phyloP scores from a whole-genome alignment of 2,113 vertebrate species.

The Spea bombifrons region DNA sequence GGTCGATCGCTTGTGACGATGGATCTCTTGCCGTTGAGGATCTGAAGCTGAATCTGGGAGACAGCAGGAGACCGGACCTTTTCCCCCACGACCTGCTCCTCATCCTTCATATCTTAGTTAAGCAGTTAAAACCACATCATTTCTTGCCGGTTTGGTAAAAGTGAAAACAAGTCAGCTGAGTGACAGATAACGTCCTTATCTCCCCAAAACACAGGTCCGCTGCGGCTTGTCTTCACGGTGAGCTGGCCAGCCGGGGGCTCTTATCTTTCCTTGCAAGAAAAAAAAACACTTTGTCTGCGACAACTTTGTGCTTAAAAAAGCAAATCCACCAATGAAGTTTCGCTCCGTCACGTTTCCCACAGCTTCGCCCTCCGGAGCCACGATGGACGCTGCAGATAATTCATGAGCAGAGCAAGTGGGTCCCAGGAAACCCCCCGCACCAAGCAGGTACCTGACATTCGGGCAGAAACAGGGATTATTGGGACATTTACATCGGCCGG shows the following conservation, averaged over 20 bases:
- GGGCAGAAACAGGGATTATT: no score
- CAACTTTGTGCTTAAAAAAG: background rate
- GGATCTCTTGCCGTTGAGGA: no score
- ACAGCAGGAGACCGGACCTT: background rate
- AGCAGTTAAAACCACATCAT: background rate
- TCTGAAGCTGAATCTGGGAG: background rate
- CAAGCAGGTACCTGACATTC: no score
- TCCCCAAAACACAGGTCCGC: conserved; percentile 17
- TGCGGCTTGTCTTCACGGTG: background rate
- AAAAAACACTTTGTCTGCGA: no score
- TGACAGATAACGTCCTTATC: conserved; percentile 18
- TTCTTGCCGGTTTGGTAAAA: background rate
- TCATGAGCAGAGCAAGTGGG: no score
- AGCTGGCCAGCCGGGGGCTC: conserved; percentile 2
- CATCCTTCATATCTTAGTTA: background rate
- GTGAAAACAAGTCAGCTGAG: background rate
- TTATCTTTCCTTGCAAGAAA: conserved; percentile 35
- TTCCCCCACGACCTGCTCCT: background rate
- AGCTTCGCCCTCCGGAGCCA: no score
- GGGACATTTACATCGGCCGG: no score
- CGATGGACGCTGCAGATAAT: no score
- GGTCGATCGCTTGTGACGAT: no score
- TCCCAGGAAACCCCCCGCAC: no score
- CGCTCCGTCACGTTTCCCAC: background rate
- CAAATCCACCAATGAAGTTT: background rate